A percentile compares a stretch with the other conserved stretches of the same genome.
phyloP scores from a whole-genome alignment of 2,797 vertebrate species.

The Pseudochaenichthys georgianus region DNA sequence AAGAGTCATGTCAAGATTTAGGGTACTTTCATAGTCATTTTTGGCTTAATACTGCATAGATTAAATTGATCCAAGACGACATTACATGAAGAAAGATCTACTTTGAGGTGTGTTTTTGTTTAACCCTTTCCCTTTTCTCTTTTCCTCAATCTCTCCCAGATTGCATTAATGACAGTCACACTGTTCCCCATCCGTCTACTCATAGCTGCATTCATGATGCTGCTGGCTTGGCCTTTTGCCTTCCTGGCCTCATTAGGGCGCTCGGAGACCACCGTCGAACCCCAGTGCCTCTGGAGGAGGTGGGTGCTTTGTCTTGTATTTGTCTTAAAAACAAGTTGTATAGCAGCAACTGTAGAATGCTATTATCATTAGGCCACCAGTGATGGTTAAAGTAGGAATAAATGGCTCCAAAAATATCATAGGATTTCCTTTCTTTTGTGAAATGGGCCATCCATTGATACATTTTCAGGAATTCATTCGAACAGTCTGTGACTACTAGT shows the following conservation, averaged over 20 bases:
- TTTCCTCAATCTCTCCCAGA: slow-evolving; percentile 82
- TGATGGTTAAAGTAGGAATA: background rate
- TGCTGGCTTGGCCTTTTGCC: slow-evolving; percentile 97
- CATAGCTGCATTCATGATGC: slow-evolving; percentile 96
- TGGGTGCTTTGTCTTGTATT: slow-evolving; percentile 75
- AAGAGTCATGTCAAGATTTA: background rate
- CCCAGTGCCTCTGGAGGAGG: slow-evolving; percentile 94
- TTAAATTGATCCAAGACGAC: background rate
- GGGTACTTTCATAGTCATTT: background rate
- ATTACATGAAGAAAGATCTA: background rate
- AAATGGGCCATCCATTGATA: background rate
- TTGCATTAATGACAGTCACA: slow-evolving; percentile 95
- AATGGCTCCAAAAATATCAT: background rate
- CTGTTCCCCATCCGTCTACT: slow-evolving; percentile 95
- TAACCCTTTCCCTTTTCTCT: slow-evolving; percentile 14
- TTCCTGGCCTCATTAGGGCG: slow-evolving; percentile 92
- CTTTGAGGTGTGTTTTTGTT: background rate
- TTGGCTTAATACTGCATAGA: background rate
- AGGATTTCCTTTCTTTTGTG: background rate
- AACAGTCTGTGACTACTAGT: background rate
- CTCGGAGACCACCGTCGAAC: slow-evolving; percentile 87
- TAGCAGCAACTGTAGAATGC: background rate
- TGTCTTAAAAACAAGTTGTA: background rate
- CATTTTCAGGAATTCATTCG: background rate
- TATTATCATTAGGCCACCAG: background rate